Percentiles rank a stretch among this genome's conserved stretches.
Conservation (phyloP, 2,888 invertebrate genomes). For the Nephrocerus scutellatus region DNA sequence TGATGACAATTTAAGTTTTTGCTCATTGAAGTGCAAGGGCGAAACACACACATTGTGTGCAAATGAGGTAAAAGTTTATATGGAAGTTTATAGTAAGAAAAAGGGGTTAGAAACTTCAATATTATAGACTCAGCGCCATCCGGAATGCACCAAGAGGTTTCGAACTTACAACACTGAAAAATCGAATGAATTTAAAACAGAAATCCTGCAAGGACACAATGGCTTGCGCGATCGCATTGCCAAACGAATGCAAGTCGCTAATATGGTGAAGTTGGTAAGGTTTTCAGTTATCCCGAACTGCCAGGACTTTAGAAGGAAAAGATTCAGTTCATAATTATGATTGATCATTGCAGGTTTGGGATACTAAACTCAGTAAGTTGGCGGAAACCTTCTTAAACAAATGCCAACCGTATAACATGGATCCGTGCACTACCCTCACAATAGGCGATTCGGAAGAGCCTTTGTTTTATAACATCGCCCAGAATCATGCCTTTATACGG, state of each 20-base stretch:
- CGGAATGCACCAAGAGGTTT: too few relatives aligned
- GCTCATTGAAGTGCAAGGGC: conserved; percentile 16
- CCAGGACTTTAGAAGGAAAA: conserved; percentile 2
- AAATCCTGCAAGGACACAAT: conserved; percentile 26
- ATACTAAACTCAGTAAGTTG: conserved; percentile 18
- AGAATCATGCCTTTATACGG: conserved; percentile 6
- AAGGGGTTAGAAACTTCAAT: too few relatives aligned
- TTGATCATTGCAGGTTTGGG: conserved; percentile 21
- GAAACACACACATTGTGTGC: conserved; percentile 19
- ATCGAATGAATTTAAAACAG: too few relatives aligned
- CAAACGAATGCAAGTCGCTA: conserved; percentile 20
- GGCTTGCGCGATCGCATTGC: conserved; percentile 27
- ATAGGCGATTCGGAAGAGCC: background rate
- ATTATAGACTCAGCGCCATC: too few relatives aligned
- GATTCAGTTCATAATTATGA: background rate
- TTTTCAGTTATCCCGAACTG: too few relatives aligned
- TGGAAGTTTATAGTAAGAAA: conserved; percentile 1
- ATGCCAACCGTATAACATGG: conserved; percentile 11
- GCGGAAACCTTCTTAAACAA: conserved; percentile 14
- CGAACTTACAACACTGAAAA: too few relatives aligned
- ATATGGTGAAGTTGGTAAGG: conserved; percentile 24
- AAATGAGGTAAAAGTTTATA: conserved; percentile 1
- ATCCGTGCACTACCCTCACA: conserved; percentile 19
- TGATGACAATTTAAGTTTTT: conserved; percentile 11
- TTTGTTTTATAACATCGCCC: conserved; percentile 15